Conservation (phyloP, 2,797 vertebrate species). For the Syndactyla subalaris region DNA sequence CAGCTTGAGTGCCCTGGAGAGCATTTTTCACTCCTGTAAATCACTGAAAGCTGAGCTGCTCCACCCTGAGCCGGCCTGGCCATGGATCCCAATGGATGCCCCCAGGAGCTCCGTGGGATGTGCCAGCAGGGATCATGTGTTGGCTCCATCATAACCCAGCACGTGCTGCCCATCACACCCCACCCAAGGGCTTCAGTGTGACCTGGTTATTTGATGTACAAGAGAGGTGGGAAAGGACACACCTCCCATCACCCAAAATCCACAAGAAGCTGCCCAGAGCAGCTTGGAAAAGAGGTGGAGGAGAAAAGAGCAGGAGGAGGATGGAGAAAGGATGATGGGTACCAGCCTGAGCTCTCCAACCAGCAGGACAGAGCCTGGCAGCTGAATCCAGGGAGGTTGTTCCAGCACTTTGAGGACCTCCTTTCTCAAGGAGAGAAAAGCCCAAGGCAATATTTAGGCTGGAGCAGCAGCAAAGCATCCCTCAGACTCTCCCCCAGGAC, state of each 20-base stretch:
- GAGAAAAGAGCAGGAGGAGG: background rate
- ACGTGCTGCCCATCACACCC: accelerated
- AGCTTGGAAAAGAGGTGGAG: background rate
- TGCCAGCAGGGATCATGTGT: accelerated
- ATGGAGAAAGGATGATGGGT: background rate
- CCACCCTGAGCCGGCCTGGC: accelerated
- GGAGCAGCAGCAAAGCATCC: background rate
- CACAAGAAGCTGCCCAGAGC: background rate
- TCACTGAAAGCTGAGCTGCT: background rate
- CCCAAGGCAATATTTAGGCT: background rate
- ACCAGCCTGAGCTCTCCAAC: accelerated
- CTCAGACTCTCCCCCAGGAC: accelerated
- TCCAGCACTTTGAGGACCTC: accelerated
- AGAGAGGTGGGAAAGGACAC: background rate
- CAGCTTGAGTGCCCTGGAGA: background rate
- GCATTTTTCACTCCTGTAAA: background rate
- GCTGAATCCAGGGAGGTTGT: accelerated
- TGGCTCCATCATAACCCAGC: accelerated
- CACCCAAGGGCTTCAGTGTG: background rate
- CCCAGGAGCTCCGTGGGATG: background rate
- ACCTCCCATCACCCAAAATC: accelerated
- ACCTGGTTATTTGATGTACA: accelerated
- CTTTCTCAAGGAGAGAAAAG: background rate
- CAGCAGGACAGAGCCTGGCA: background rate
- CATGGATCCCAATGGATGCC: background rate